A percentile compares a stretch with the other conserved stretches of the same genome.
Evolutionary conservation across 1,140 invertebrate genomes (phyloP).

Genomic region (Diorhabda elongata): DNA sequence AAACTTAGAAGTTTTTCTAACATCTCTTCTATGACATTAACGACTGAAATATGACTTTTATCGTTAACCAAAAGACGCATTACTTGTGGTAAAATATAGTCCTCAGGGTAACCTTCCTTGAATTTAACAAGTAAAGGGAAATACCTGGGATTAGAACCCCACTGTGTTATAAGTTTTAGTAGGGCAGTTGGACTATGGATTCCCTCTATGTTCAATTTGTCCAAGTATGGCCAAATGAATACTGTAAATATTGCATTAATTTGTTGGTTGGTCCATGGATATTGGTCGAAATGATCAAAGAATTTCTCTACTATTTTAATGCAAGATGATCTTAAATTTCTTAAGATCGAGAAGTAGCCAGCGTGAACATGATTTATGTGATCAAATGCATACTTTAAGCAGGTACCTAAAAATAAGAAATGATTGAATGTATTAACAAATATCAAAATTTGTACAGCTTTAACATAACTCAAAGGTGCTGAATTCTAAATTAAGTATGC

Average conservation of each 20-base stretch:
- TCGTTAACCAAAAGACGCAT: constrained; percentile 65
- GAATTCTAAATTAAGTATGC: no score
- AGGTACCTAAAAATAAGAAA: constrained; percentile 54
- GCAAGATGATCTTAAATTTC: constrained; percentile 60
- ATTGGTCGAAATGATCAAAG: constrained; percentile 75
- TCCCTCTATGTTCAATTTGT: constrained; percentile 73
- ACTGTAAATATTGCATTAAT: constrained; percentile 72
- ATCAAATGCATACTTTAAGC: constrained; percentile 57
- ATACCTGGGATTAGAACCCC: constrained; percentile 73
- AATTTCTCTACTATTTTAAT: constrained; percentile 65
- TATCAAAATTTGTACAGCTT: no score
- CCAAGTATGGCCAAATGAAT: constrained; percentile 76
- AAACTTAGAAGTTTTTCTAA: constrained; percentile 73
- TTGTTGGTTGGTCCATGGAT: constrained; percentile 66
- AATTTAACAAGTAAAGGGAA: constrained; percentile 67
- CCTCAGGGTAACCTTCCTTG: constrained; percentile 40
- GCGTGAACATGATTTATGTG: constrained; percentile 54
- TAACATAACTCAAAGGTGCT: no score
- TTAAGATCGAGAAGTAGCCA: constrained; percentile 62
- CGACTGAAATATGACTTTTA: constrained; percentile 63
- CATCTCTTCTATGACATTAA: constrained; percentile 70
- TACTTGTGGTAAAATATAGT: constrained; percentile 61
- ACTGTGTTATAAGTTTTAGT: constrained; percentile 71
- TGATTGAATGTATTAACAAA: no score
- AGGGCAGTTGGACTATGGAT: constrained; percentile 79